A percentile compares a stretch with the other conserved stretches of the same genome.
Evolutionary conservation across 1,140 invertebrate species (phyloP).

Genomic region (Pseudomyrmex dendroicus): DNA sequence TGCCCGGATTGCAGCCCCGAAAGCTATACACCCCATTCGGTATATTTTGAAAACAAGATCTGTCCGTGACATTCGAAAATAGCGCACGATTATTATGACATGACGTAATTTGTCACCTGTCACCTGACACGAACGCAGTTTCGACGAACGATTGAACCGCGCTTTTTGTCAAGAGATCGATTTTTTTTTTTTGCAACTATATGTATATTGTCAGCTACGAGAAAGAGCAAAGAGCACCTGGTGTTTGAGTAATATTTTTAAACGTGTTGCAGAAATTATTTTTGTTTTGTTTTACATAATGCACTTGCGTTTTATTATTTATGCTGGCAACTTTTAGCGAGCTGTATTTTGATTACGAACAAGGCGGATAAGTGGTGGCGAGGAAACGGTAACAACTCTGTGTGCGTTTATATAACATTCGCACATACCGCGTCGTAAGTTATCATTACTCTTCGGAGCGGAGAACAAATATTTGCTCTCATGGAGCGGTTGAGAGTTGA

Average conservation of each 20-base stretch:
- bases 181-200: neutral
- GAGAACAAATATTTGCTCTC: slow-evolving; percentile 51
- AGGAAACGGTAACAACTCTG: neutral
- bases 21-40: neutral
- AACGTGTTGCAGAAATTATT: too few relatives aligned
- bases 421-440: neutral
- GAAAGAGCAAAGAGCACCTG: too few relatives aligned
- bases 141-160: neutral
- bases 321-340: too few relatives aligned
- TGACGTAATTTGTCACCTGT: neutral
- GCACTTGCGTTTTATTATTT: neutral
- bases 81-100: neutral
- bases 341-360: neutral
- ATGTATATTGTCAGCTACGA: too few relatives aligned
- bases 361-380: neutral
- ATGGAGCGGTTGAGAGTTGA: neutral
- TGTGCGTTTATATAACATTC: neutral
- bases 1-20: slow-evolving; percentile 5
- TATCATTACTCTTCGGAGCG: slow-evolving; percentile 29
- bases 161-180: neutral
- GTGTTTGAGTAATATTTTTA: too few relatives aligned
- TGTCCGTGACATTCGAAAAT: neutral
- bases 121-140: too few relatives aligned
- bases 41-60: slow-evolving; percentile 35
- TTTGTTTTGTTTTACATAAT: too few relatives aligned